Evolutionary conservation across 1,140 invertebrate genomes (phyloP), one percentile per base, ranked within the genome.

Genomic region (Agrilus planipennis): DNA sequence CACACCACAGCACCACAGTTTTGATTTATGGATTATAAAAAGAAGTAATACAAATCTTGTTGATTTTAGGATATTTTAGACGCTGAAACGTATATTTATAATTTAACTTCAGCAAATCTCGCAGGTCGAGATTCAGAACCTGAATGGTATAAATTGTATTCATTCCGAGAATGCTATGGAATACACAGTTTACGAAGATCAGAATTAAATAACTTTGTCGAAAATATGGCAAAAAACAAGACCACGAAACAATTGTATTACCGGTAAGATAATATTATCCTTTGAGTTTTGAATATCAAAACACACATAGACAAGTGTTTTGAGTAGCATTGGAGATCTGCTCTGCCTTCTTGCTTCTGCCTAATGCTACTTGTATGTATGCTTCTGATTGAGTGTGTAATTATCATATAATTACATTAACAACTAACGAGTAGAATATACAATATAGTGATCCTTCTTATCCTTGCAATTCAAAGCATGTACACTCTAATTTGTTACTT

Each of bases 61-160:
- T 42, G 17, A 20, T 44, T 65, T n/a, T 57, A 80, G 79, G 65
- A 66, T 50, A 71, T 86, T 1, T 44, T 75, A 18, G 77, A 87
- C 55, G 73, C 75, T 29, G 67, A 78, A 2, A 84, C 79, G n/a
- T 90, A 76, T 64, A 76, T 76, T 2, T 77, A 83, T 50, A 86
- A 90, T 58, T 50, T 89, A 1, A 85, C 79, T 0, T 64, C 72
- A 58, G 84, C 85, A 0, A 90, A 89, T 57, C 41, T 68, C 12
- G 21, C 50, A 17, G 58, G 58, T 1, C 66, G 70, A 0, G 47
- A 65, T 6, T 39, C 61, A 41, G 12, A 3, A n/a, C 80, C 80
- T 0, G 52, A 63, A 19, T 84, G 82, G 81, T 73, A 67, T 34
- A 67, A 73, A 54, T 67, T 79, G 6, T 86, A 84, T 54, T 71